Base-by-base conservation (phyloP, 2,888 invertebrate genomes). In the Sabatieria punctata region DNA sequence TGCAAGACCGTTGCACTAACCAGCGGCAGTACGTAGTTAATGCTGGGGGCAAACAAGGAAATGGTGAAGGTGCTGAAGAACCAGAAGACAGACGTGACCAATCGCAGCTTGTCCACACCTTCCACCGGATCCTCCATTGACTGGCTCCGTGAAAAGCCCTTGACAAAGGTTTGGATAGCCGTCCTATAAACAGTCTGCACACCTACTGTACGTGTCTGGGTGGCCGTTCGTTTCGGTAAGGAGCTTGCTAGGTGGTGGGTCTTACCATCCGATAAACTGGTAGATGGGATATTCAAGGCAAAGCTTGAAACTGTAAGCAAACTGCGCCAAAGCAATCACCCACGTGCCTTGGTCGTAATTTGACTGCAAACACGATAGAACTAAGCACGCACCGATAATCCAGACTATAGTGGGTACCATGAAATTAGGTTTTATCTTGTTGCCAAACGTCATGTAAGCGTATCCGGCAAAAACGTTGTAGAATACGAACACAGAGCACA, bases 181-280 rank as follows among this genome's bases (percentile, higher is more conserved):
- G 41, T 41, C 41, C 41, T 41, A n/a, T n/a, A n/a, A n/a, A n/a
- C n/a, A n/a, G n/a, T n/a, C n/a, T n/a, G n/a, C n/a, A n/a, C n/a
- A n/a, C n/a, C n/a, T n/a, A n/a, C n/a, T n/a, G n/a, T n/a, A n/a
- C n/a, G n/a, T n/a, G n/a, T n/a, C n/a, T n/a, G n/a, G n/a, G n/a
- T n/a, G n/a, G n/a, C n/a, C n/a, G n/a, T n/a, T n/a, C n/a, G n/a
- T n/a, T n/a, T n/a, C n/a, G n/a, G n/a, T n/a, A n/a, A n/a, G n/a
- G n/a, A n/a, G n/a, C n/a, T n/a, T n/a, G n/a, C n/a, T n/a, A n/a
- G n/a, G n/a, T n/a, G n/a, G n/a, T n/a, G n/a, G n/a, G n/a, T n/a
- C n/a, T n/a, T 38, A 46, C 46, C 46, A 46, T 21, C 36, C 46
- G 15, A 46, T 23, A 26, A 24, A 46, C 25, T 46, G 46, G 24